Percentiles rank a stretch among this genome's conserved stretches.
Evolutionary conservation across 2,113 vertebrate genomes (phyloP).

Genomic region (Prunella himalayana): DNA sequence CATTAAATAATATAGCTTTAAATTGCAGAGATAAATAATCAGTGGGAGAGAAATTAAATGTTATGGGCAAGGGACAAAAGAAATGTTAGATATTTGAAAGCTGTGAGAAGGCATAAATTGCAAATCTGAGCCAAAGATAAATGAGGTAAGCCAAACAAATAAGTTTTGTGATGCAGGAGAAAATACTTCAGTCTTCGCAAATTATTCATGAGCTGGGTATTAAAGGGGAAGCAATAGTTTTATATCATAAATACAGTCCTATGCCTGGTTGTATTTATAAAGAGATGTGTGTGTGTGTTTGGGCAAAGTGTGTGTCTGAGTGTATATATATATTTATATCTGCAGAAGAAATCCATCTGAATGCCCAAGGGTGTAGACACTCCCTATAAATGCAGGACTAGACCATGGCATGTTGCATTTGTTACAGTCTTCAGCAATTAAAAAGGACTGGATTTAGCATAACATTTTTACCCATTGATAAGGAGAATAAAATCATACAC

Average conservation of each 20-base stretch:
- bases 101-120: background rate
- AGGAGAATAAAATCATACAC: background rate
- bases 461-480: background rate
- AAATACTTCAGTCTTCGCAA: conserved; percentile 6
- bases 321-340: background rate
- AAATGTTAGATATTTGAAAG: conserved; percentile 29
- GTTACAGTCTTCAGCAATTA: conserved; percentile 4
- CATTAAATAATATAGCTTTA: conserved; percentile 55
- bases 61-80: conserved; percentile 34
- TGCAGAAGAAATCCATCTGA: background rate
- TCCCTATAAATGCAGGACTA: background rate
- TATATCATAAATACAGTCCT: background rate
- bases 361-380: background rate
- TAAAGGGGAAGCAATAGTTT: conserved; percentile 26
- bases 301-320: background rate
- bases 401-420: background rate
- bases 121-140: conserved; percentile 23
- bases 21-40: conserved; percentile 62
- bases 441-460: background rate
- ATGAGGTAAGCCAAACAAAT: conserved; percentile 2
- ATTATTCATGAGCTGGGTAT: conserved; percentile 44
- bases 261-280: background rate
- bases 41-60: conserved; percentile 37
- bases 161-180: background rate
- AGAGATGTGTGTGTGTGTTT: background rate